Evolutionary conservation across 2,113 vertebrate species (phyloP), one percentile per base, ranked within the genome.

Genomic region (Sceloporus tristichus): DNA sequence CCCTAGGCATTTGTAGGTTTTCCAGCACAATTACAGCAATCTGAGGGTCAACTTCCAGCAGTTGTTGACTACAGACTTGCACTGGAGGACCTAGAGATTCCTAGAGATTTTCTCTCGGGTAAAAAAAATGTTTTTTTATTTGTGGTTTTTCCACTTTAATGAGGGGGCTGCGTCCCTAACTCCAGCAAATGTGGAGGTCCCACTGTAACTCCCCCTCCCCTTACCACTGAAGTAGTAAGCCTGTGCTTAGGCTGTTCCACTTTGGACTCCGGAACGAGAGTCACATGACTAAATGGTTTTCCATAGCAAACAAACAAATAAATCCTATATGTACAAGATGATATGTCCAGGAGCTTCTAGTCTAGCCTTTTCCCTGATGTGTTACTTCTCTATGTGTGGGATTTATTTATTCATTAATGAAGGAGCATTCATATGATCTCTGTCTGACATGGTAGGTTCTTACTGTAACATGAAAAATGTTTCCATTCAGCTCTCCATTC

Each of bases 401-500:
- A 62, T 62, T 66, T 66, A 34, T 9, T 34, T 48, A 56, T 80
- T 80, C 59, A 62, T 62, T 56, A 16, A 59, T 34, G 54, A 9
- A 23, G 21, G 10, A 79, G 4, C 29, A 59, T n/a, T 56, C 29
- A 3, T 5, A 14, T 62, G 59, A 62, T 18, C 59, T 62, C 59
- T n/a, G n/a, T 62, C 10, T 80, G 38, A 18, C 25, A 81, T 10
- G 5, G 5, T 23, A 48, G 40, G 68, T 70, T 23, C 68, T 70
- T 29, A 70, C 68, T 70, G 11, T 25, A 70, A 70, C 68, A 70
- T 23, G 34, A 82, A 62, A 42, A 62, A 38, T 5, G 79, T 68
- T 83, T 83, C 81, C 70, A 56, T 74, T 56, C 65, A n/a, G 14
- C 19, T 83, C 40, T 83, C 81, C 70, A 56, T 74, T 56, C 65